Evolutionary conservation across 2,113 vertebrate species (phyloP).

Genomic region (Dipodomys ordii): DNA sequence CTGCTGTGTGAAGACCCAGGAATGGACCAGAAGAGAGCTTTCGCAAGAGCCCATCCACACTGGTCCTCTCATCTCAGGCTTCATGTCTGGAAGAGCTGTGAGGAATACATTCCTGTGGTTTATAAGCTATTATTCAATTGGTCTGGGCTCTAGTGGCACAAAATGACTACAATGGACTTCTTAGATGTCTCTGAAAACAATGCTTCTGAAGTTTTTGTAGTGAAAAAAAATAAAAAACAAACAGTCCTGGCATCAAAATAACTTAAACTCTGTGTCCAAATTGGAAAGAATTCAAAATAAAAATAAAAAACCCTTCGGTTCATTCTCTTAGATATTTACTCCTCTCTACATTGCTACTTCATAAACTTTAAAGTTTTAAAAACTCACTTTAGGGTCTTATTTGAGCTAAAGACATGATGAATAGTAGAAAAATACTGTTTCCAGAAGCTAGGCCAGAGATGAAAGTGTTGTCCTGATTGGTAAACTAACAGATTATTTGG

Average conservation of each 20-base stretch:
- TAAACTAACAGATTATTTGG: neutral
- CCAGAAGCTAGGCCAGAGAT: neutral
- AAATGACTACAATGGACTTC: neutral
- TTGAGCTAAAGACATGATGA: neutral
- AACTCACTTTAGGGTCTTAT: neutral
- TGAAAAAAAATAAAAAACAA: conserved; percentile 25
- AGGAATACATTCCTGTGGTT: neutral
- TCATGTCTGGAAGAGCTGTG: neutral
- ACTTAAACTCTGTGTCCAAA: neutral
- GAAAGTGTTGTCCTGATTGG: neutral
- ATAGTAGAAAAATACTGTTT: neutral
- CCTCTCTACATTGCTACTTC: neutral
- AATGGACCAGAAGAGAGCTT: neutral
- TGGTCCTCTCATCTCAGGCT: neutral
- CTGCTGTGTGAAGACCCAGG: neutral
- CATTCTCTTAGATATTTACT: neutral
- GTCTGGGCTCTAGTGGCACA: neutral
- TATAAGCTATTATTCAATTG: neutral
- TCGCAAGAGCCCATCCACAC: fast-evolving
- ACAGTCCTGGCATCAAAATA: neutral
- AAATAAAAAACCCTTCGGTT: neutral
- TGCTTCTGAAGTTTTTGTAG: neutral
- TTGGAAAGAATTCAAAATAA: neutral
- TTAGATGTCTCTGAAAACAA: neutral
- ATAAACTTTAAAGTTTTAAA: neutral